Evolutionary conservation across 23 tunicate genomes (phyloP), one percentile per base, ranked within the genome.

Genomic region (Ascidia mentula): DNA sequence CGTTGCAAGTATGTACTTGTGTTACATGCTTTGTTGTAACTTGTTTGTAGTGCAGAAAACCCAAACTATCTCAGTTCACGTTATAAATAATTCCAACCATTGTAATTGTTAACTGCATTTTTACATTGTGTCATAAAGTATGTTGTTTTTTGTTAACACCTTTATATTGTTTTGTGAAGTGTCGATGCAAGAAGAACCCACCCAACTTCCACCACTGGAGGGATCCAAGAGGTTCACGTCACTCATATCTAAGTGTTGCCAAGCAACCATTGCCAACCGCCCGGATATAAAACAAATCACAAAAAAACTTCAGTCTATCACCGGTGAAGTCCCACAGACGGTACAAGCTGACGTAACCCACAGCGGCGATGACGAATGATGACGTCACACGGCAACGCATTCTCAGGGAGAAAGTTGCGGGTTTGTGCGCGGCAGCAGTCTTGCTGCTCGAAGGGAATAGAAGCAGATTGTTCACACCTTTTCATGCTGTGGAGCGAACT

Each of bases 271-370:
- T 34, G 40, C 40, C 40, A 36, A 80, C 40, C 79, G 98, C 0
- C 98, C 98, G 0, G 98, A 93, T n/a, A 89, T 93, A 32, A 69
- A 73, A 26, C 98, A 85, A 78, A 93, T 93, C 35, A 76, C 72
- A 5, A 61, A 59, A 61, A 93, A 93, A 69, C 72, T 93, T 12
- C 93, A 88, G 32, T 88, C 98, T 5, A 88, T 93, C 20, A 46
- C 85, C 39, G 72, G 82, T 1, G 82, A 78, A 53, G 28, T 53
- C 24, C 65, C 65, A 1, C 7, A 53, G 65, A 53, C 65, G 40
- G 85, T 37, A 24, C 33, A 59, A 6, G 76, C 37, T 38, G 85
- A 40, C 32, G 78, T 45, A 1, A 37, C 36, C 46, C 1, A 35
- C 31, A 31, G 30, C 40, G 31, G 6, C 1, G 38, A 72, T 28